Conservation (phyloP, 2,113 vertebrate species). For the Laticauda laticaudata region DNA sequence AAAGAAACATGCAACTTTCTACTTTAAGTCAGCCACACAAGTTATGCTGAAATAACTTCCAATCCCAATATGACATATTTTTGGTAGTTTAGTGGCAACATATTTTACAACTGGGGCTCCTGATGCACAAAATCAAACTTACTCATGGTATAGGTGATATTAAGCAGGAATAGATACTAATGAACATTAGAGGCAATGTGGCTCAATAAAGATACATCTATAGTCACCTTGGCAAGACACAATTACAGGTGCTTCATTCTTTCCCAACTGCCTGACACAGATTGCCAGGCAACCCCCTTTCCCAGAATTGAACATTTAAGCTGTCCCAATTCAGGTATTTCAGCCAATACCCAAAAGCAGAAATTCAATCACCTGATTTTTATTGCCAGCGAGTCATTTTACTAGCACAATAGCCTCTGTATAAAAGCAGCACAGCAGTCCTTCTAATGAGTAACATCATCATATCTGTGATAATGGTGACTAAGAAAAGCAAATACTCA, state of each 20-base stretch:
- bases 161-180: not conserved
- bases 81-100: too few species aligned
- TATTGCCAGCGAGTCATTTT: conserved; percentile 10
- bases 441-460: conserved; percentile 14
- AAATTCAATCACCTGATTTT: conserved; percentile 25
- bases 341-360: conserved; percentile 1
- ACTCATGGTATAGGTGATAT: not conserved
- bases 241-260: not conserved
- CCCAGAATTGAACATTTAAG: not conserved
- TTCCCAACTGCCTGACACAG: not conserved
- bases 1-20: not conserved
- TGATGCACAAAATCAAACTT: not conserved
- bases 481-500: not conserved
- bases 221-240: not conserved
- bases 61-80: not conserved
- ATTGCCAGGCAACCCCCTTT: not conserved
- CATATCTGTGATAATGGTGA: conserved; percentile 21
- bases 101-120: not conserved
- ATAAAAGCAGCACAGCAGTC: not conserved
- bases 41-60: not conserved
- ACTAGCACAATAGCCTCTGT: not conserved
- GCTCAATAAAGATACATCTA: not conserved
- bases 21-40: not conserved
- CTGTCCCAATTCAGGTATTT: not conserved
- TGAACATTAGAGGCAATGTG: not conserved